Base-by-base conservation (phyloP, 2,113 vertebrate genomes). In the Chunga burmeisteri region DNA sequence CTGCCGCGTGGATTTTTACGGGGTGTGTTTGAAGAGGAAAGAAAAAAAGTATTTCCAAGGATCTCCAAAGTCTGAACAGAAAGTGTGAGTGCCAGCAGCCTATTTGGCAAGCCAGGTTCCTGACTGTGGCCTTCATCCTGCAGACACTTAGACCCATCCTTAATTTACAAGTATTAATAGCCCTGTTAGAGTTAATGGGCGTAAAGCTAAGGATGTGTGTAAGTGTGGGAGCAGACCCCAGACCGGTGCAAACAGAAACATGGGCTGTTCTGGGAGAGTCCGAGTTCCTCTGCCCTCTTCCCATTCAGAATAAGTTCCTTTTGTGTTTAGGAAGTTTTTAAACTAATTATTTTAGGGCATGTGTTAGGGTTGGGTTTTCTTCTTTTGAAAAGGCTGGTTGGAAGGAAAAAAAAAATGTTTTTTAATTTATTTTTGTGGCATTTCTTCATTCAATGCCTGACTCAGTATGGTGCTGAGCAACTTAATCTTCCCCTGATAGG, bases 321-420 rank as follows among this genome's bases (percentile, higher is more conserved):
- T 93, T 34, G 27, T 47, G 59, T 78, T 56, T 85, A 93, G 94
- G 93, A 95, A 87, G 52, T 90, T 94, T 94, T 96, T 90, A 59
- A 79, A 80, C 32, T 34, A 8, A 86, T 82, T 49, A 10, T 90
- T 91, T 95, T 93, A 91, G 80, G 93, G 67, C 22, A 4, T 30
- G 42, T 49, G 86, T 86, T 65, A 53, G 20, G 70, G 25, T 47
- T 62, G 59, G 46, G 29, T 32, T 88, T 90, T 74, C 81, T 49
- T 80, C 16, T 72, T 91, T 90, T 89, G 40, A 18, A 68, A 78
- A 88, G 47, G 85, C 34, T 66, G 56, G 17, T 81, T 23, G 56
- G 52, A 65, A 67, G 73, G 16, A 50, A 49, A 78, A 66, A 55
- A 52, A 73, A 19, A 26, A 14, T 1, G 2, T 20, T 36, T 79